phyloP scores from a whole-genome alignment of 2,113 vertebrate genomes.

The Arenaria interpres region DNA sequence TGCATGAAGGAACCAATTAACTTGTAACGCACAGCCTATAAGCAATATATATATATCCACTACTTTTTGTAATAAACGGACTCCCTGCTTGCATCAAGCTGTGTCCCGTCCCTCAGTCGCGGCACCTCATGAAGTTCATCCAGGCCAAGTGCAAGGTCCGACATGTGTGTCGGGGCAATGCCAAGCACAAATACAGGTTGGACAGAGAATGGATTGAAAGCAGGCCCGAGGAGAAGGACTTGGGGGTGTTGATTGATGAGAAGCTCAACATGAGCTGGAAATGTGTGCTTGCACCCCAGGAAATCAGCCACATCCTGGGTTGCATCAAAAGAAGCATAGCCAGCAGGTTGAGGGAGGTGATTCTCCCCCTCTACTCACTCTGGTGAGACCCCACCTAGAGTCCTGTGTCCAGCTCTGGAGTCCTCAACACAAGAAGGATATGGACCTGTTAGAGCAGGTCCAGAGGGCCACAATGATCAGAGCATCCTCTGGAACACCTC shows the following conservation, averaged over 20 bases:
- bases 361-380: not conserved
- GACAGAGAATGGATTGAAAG: not conserved
- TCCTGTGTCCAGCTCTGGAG: not conserved
- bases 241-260: not conserved
- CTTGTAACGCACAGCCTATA: no score
- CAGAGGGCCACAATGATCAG: not conserved
- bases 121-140: not conserved
- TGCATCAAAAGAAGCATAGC: not conserved
- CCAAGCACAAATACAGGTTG: not conserved
- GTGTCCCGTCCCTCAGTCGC: no score
- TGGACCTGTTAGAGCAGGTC: not conserved
- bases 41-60: no score
- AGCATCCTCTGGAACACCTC: not conserved
- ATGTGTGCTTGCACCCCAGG: not conserved
- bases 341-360: not conserved
- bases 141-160: not conserved
- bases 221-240: not conserved
- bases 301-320: not conserved
- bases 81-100: no score
- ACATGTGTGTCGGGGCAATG: not conserved
- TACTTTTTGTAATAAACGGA: no score
- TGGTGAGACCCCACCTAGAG: not conserved
- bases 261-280: not conserved
- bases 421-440: not conserved
- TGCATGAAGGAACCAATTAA: no score